Percentiles rank a stretch among this genome's conserved stretches.
These are phyloP conservation scores for Urechis unicinctus DNA, from an alignment of 2,888 invertebrate species.

Conservation along the genomic window DNA sequence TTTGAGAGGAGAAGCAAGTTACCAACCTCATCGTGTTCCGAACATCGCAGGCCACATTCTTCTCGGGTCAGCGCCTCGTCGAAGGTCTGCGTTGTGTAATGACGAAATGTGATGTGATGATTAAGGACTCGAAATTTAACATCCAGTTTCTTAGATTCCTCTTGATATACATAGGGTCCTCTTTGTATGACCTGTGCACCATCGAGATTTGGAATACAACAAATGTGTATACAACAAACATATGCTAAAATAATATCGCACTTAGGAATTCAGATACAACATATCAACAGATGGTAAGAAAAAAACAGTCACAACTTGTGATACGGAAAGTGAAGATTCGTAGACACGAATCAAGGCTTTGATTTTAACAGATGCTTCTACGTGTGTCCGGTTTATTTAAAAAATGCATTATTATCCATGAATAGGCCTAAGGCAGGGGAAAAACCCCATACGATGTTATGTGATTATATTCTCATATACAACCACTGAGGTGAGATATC, in stretches of 20 bases:
- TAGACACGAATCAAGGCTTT: too few relatives aligned
- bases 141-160: constrained; percentile 6
- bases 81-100: constrained; percentile 9
- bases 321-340: too few relatives aligned
- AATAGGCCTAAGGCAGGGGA: too few relatives aligned
- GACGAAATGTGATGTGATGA: constrained; percentile 6
- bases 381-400: too few relatives aligned
- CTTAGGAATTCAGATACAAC: too few relatives aligned
- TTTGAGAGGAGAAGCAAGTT: neutral
- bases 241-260: too few relatives aligned
- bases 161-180: constrained; percentile 15
- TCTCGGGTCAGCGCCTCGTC: constrained; percentile 6
- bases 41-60: constrained; percentile 10
- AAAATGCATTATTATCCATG: too few relatives aligned
- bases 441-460: neutral
- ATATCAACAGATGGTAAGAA: too few relatives aligned
- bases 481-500: neutral
- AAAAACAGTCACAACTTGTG: too few relatives aligned
- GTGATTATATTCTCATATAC: neutral
- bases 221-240: too few relatives aligned
- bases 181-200: constrained; percentile 12
- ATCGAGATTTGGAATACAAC: too few relatives aligned
- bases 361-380: too few relatives aligned
- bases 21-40: constrained; percentile 11
- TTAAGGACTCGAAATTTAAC: constrained; percentile 3